Evolutionary conservation across 2,797 vertebrate genomes (phyloP).

Genomic region (Siniperca undulata): DNA sequence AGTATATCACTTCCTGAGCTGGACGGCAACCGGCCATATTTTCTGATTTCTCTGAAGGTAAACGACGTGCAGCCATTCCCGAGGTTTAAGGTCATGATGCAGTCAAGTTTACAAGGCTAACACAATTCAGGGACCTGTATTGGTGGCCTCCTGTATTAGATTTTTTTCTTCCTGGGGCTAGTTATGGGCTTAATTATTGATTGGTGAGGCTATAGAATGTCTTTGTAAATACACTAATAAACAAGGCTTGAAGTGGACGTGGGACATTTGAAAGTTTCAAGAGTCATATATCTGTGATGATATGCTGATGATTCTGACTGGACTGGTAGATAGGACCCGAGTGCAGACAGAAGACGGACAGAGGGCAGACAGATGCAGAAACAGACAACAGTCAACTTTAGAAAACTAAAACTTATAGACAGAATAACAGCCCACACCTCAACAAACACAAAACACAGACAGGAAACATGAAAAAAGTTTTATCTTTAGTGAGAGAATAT

Average conservation of each 20-base stretch:
- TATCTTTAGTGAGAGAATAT: background rate
- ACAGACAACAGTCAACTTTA: background rate
- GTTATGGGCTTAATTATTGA: background rate
- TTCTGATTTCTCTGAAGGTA: conserved; percentile 28
- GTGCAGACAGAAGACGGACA: background rate
- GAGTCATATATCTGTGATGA: background rate
- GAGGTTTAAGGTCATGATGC: conserved; percentile 29
- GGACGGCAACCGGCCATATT: conserved; percentile 13
- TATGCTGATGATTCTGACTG: no score
- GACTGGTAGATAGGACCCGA: background rate
- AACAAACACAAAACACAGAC: background rate
- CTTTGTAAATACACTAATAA: background rate
- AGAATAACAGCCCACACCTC: background rate
- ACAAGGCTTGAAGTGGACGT: background rate
- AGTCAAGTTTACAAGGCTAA: conserved; percentile 31
- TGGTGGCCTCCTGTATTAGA: background rate
- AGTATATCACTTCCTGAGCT: conserved; percentile 47
- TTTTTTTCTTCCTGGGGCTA: background rate
- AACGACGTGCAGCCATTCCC: conserved; percentile 10
- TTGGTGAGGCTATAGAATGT: background rate
- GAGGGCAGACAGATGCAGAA: background rate
- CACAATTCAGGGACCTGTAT: background rate
- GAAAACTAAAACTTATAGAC: background rate
- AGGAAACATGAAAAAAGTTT: background rate
- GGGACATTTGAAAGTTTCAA: background rate